Percentiles rank a stretch among this genome's conserved stretches.
Evolutionary conservation across 2,888 invertebrate genomes (phyloP).

Genomic region (Parelbella ahira): DNA sequence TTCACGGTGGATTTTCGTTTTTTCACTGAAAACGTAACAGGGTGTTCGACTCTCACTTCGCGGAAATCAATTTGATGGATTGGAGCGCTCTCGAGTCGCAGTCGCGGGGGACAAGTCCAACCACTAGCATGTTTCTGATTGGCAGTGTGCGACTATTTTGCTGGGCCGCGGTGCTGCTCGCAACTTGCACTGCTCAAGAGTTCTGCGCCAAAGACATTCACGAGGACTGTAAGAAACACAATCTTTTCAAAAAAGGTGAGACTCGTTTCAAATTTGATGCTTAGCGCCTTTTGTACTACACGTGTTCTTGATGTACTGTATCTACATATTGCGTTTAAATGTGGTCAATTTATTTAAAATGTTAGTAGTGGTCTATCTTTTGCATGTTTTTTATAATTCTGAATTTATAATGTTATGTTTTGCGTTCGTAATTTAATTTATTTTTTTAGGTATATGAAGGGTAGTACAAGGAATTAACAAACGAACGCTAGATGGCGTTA

Average conservation of each 20-base stretch:
- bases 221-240: slow-evolving; percentile 16
- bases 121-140: slow-evolving; percentile 16
- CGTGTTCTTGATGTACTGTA: no score
- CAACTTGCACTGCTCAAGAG: slow-evolving; percentile 5
- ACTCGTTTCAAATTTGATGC: background rate
- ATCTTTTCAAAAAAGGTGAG: slow-evolving; percentile 21
- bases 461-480: no score
- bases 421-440: no score
- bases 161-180: slow-evolving; percentile 9
- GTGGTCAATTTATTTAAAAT: no score
- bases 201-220: slow-evolving; percentile 15
- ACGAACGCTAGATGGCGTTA: no score
- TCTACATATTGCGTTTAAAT: no score
- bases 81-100: slow-evolving; percentile 30
- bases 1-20: slow-evolving; percentile 58
- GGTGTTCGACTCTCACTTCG: slow-evolving; percentile 48
- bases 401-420: no score
- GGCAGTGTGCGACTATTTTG: slow-evolving; percentile 9
- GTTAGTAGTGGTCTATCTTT: no score
- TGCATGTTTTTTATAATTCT: no score
- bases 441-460: no score
- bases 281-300: no score
- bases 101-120: slow-evolving; percentile 14
- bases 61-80: slow-evolving; percentile 54
- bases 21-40: slow-evolving; percentile 40